These are phyloP conservation scores for Arge pagana DNA, from an alignment of 2,888 invertebrate genomes.

Conservation along the genomic window DNA sequence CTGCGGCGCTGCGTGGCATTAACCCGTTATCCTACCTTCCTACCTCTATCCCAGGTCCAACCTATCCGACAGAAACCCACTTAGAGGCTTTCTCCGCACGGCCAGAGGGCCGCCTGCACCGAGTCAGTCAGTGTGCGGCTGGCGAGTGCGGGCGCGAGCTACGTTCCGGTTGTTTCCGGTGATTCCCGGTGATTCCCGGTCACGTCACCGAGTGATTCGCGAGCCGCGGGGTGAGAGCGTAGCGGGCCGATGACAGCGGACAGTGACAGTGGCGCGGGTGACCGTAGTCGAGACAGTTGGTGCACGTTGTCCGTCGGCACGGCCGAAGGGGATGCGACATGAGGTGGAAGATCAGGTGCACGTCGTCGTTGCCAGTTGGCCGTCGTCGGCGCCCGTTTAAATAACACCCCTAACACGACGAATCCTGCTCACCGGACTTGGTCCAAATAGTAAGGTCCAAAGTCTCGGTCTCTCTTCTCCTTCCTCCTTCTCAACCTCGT, in stretches of 20 bases:
- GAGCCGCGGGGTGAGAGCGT: slow-evolving; percentile 2
- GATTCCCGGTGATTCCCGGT: not conserved
- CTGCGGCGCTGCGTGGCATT: slow-evolving; percentile 33
- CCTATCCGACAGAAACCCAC: slow-evolving; percentile 39
- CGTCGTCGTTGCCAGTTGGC: slow-evolving; percentile 16
- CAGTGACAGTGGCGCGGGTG: slow-evolving; percentile 33
- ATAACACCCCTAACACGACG: no score
- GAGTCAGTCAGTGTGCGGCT: slow-evolving; percentile 30
- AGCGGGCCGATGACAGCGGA: slow-evolving; percentile 25
- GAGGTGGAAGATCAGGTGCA: slow-evolving; percentile 23
- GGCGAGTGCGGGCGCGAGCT: slow-evolving; percentile 16
- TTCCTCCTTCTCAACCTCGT: not conserved
- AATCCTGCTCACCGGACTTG: no score
- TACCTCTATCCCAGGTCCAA: slow-evolving; percentile 39
- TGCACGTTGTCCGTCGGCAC: slow-evolving; percentile 36
- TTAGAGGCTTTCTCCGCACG: slow-evolving; percentile 37
- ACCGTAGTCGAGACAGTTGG: slow-evolving; percentile 32
- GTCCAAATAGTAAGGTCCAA: no score
- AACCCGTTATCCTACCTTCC: slow-evolving; percentile 36
- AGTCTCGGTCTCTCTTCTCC: slow-evolving; percentile 20
- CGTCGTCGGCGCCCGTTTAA: slow-evolving; percentile 13
- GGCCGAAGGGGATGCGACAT: slow-evolving; percentile 27
- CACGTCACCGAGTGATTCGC: slow-evolving; percentile 1
- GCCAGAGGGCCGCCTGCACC: slow-evolving; percentile 25
- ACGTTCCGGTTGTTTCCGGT: not conserved